These are phyloP conservation scores for Thamnaconus septentrionalis DNA, from an alignment of 2,113 vertebrate genomes.

Conservation along the genomic window DNA sequence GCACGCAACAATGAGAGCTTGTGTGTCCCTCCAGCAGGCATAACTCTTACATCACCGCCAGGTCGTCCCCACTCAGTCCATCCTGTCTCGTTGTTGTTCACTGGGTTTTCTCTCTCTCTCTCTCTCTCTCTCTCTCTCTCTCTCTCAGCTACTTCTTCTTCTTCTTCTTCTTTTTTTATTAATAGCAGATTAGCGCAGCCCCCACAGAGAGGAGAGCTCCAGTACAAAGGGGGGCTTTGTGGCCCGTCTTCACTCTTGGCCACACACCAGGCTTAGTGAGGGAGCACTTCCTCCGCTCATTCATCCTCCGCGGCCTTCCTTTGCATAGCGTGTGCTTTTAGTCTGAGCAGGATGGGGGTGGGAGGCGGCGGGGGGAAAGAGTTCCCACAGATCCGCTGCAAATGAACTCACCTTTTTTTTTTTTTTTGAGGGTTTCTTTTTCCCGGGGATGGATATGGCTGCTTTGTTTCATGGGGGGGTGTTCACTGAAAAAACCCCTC, in stretches of 20 bases:
- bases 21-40: conserved; percentile 52
- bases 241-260: conserved; percentile 76
- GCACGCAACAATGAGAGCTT: conserved; percentile 42
- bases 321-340: conserved; percentile 73
- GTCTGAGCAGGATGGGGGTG: conserved; percentile 62
- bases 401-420: conserved; percentile 56
- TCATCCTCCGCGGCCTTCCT: conserved; percentile 73
- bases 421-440: conserved; percentile 59
- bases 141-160: conserved; percentile 49
- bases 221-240: conserved; percentile 79
- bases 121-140: too few relatives aligned
- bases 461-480: conserved; percentile 40
- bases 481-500: conserved; percentile 25
- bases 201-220: conserved; percentile 64
- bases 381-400: conserved; percentile 74
- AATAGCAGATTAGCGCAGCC: conserved; percentile 79
- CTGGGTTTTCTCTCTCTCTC: too few relatives aligned
- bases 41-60: conserved; percentile 32
- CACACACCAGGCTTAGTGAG: conserved; percentile 80
- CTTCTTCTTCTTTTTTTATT: conserved; percentile 68
- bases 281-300: conserved; percentile 80
- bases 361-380: conserved; percentile 25
- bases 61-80: too few relatives aligned
- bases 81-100: too few relatives aligned
- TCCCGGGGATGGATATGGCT: conserved; percentile 40